These are phyloP conservation scores for Eufriesea mexicana DNA, from an alignment of 1,140 invertebrate species.

Conservation along the genomic window DNA sequence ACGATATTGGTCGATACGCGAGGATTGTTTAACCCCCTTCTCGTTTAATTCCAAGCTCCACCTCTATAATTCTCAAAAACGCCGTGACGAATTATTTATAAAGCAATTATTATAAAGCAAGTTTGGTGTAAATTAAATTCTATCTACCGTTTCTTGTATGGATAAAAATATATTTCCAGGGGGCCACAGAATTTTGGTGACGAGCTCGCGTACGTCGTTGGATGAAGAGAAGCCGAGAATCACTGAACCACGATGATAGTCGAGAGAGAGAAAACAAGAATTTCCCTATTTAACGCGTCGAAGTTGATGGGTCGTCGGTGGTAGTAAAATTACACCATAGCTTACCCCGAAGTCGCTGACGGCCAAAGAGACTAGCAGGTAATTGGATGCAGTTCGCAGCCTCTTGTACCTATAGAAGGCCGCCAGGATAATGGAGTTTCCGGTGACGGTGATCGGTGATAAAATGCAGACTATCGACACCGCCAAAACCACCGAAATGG, in stretches of 20 bases:
- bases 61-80: no score
- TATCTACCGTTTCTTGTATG: no score
- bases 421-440: conserved; percentile 84
- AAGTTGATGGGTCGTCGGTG: background rate
- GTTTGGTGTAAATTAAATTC: no score
- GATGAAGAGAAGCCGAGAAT: no score
- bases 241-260: no score
- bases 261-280: background rate
- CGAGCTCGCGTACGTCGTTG: no score
- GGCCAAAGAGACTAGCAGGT: conserved; percentile 88
- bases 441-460: conserved; percentile 83
- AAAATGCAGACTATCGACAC: conserved; percentile 84
- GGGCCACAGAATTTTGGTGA: no score
- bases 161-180: no score
- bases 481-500: conserved; percentile 80
- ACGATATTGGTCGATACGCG: background rate
- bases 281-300: background rate
- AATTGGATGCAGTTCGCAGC: conserved; percentile 87
- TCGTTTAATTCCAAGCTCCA: background rate
- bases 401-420: conserved; percentile 85
- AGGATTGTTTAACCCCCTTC: background rate
- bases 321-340: background rate
- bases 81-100: no score
- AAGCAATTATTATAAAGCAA: no score
- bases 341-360: conserved; percentile 88